Percentiles rank a stretch among this genome's conserved stretches.
phyloP scores from a whole-genome alignment of 2,888 invertebrate species.

The Ceramica pisi region DNA sequence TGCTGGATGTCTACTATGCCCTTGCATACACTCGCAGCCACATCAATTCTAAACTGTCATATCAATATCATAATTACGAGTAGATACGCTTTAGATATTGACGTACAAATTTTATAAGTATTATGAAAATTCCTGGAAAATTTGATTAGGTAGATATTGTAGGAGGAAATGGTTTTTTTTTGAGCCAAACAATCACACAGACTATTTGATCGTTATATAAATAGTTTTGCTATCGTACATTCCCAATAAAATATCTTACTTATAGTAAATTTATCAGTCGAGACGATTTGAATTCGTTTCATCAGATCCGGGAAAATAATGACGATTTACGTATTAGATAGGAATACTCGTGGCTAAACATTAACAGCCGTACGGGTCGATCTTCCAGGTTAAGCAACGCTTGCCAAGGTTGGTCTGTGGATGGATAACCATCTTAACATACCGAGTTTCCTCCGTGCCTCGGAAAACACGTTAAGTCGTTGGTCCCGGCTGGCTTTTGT shows the following conservation, averaged over 20 bases:
- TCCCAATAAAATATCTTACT: constrained; percentile 11
- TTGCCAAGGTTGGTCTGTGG: too few relatives aligned
- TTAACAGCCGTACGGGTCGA: too few relatives aligned
- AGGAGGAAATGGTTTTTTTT: constrained; percentile 15
- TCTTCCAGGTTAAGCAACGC: too few relatives aligned
- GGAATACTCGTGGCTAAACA: too few relatives aligned
- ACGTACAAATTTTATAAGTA: constrained; percentile 20
- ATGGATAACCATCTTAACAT: too few relatives aligned
- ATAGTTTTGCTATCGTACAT: constrained; percentile 23
- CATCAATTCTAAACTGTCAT: constrained; percentile 11
- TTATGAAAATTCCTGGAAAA: constrained; percentile 42
- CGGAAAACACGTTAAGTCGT: too few relatives aligned
- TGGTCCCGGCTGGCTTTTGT: too few relatives aligned
- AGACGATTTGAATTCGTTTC: neutral
- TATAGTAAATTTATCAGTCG: neutral
- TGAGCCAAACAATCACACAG: constrained; percentile 17
- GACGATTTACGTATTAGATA: neutral
- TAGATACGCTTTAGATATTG: constrained; percentile 40
- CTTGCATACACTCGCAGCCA: neutral
- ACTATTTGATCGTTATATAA: constrained; percentile 25
- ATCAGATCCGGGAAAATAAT: constrained; percentile 2
- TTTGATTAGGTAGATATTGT: constrained; percentile 29
- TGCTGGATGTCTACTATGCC: neutral
- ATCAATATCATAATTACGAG: constrained; percentile 29
- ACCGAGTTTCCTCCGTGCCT: too few relatives aligned